Evolutionary conservation across 92 coral and sea anemone species (phyloP), one percentile per base, ranked within the genome.

Genomic region (Umimayanthus chanpuru): DNA sequence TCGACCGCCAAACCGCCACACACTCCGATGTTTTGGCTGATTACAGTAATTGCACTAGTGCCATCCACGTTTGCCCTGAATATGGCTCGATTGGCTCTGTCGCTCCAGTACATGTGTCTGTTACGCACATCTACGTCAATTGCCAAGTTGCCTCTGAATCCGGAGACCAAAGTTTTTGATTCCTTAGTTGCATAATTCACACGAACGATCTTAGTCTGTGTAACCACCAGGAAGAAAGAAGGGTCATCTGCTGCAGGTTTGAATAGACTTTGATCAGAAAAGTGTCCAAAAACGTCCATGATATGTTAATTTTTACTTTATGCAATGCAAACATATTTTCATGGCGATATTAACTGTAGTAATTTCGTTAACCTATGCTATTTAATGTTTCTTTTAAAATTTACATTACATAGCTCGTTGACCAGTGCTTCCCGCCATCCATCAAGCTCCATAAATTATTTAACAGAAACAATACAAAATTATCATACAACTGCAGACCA

Each of bases 1-100:
- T 81, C 86, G 16, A 81, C 86, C 11, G 86, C 86, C 39, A 81
- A 40, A 11, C 86, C 86, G 14, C 86, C 86, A n/a, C 86, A 81
- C 44, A 65, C 32, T 23, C 86, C 86, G 1, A 61, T 65, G 36
- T 81, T 81, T 43, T 67, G 43, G 41, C n/a, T 30, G 8, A 65
- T 81, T 23, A 81, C 25, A 20, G 15, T 14, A 15, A 65, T 23
- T 4, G 15, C 56, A 15, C 16, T 66, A 40, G 49, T 64, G 11
- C 86, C 76, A 38, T 81, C 86, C 39, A 81, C 58, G 32, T 81
- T 39, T 20, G 86, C 55, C 50, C 76, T 66, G 23, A 21, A 81
- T 64, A 81, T 81, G 73, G 58, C 86, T 65, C 76, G 21, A 18
- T 81, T 39, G 21, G 30, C 76, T 25, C 74, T 64, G 38, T 65